Percentiles rank a stretch among this genome's conserved stretches.
These are phyloP conservation scores for Erethizon dorsatum DNA, from an alignment of 2,797 vertebrate genomes.

Conservation along the genomic window DNA sequence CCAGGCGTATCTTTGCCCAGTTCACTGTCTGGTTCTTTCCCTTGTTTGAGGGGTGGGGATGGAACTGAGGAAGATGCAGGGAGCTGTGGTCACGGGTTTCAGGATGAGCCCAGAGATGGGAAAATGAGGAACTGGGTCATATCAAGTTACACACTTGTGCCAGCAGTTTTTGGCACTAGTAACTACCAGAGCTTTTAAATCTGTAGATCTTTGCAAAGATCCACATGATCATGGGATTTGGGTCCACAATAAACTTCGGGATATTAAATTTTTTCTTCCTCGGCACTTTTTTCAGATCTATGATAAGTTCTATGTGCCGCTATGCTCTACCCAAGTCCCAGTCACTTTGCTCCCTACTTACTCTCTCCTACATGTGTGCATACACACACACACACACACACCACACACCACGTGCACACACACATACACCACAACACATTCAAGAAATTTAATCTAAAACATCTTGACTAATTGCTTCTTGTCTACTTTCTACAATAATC, in stretches of 20 bases:
- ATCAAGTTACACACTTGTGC: neutral
- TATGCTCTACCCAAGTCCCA: neutral
- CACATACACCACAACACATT: neutral
- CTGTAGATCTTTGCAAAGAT: neutral
- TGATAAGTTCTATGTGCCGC: neutral
- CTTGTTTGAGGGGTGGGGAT: neutral
- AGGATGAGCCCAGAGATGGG: neutral
- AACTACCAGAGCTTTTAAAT: neutral
- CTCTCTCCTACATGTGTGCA: neutral
- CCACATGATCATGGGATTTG: neutral
- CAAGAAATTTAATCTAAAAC: neutral
- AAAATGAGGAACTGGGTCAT: neutral
- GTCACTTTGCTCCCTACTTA: neutral
- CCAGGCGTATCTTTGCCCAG: neutral
- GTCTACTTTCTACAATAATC: neutral
- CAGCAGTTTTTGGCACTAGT: neutral
- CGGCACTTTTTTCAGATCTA: neutral
- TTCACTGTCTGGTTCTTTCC: neutral
- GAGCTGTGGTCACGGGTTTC: neutral
- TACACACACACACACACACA: accelerated
- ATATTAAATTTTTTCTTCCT: constrained; percentile 53
- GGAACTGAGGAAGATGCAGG: neutral
- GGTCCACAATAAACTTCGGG: neutral
- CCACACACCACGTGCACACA: neutral
- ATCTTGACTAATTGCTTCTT: neutral